Base-by-base conservation (phyloP, 2,113 vertebrate species). In the Pachyramphus minor region DNA sequence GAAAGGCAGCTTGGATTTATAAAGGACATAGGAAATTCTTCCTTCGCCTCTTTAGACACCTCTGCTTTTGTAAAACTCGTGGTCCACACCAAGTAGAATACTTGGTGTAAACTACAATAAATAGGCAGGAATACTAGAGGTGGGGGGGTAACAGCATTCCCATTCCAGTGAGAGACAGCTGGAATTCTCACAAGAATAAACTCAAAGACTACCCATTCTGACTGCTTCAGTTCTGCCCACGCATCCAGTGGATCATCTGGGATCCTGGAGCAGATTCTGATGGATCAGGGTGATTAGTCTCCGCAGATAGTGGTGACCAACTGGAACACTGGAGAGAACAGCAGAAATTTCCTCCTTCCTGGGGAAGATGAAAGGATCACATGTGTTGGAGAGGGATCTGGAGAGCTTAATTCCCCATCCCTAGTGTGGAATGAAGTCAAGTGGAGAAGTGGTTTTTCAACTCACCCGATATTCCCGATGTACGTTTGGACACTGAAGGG, bases 391-490 rank as follows among this genome's bases (percentile, higher is more conserved):
- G 53, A 62, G 55, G 55, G 60, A 62, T 10, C 12, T 0, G 0
- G 2, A 53, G 20, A 14, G 9, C 5, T 72, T 44, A 25, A 56
- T 30, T 10, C 22, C 64, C 74, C 45, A 19, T 5, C 79, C 69
- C 30, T 4, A 0, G 8, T 45, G 41, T 4, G 73, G 72, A 39
- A 67, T 17, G 14, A 56, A 47, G 76, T 41, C 20, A 27, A 1
- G 19, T 5, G 44, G 69, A 41, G 24, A 5, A 1, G 9, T 56
- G 79, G 55, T 56, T 20, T 76, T 56, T 23, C 93, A 89, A 97
- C 98, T 98, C 92, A 98, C 98, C 96, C 68, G 17, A 94, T 92
- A 5, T 95, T 97, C 77, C 98, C 98, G 77, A 97, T 79, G 35
- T 50, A 86, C 23, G 86, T 98, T 25, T 89, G 94, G 93, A 98